Conservation (phyloP, 1,140 invertebrate genomes). For the Eurosta solidaginis region DNA sequence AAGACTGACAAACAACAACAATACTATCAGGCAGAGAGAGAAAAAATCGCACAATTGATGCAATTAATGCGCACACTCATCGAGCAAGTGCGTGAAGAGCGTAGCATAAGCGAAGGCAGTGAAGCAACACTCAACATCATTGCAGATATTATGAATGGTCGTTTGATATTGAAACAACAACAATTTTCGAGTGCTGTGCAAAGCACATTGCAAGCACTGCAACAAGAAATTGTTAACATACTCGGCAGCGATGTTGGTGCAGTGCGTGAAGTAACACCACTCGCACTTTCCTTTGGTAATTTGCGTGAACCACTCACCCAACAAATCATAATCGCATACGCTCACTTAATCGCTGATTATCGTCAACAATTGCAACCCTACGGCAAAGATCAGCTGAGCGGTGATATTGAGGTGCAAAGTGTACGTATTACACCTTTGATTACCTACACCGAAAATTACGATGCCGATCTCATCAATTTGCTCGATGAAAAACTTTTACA, state of each 20-base stretch:
- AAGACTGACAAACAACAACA: background rate
- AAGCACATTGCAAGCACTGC: background rate
- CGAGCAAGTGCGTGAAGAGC: background rate
- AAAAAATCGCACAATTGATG: background rate
- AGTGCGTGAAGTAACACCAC: conserved; percentile 31
- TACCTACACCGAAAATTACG: conserved; percentile 36
- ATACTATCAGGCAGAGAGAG: background rate
- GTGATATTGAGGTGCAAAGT: background rate
- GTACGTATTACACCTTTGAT: conserved; percentile 28
- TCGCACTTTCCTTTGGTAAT: conserved; percentile 14
- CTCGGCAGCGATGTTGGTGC: background rate
- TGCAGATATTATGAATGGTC: background rate
- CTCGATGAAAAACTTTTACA: conserved; percentile 47
- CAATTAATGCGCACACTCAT: background rate
- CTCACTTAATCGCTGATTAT: background rate
- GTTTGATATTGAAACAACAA: background rate
- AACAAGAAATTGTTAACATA: background rate
- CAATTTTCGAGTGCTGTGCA: background rate
- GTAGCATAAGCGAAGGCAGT: background rate
- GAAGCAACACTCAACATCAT: background rate
- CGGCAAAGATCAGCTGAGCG: background rate
- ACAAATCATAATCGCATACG: background rate
- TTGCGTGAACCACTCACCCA: background rate
- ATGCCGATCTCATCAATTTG: conserved; percentile 37
- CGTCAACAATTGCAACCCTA: conserved; percentile 1